Percentiles rank a stretch among this genome's conserved stretches.
Conservation (phyloP, 2,888 invertebrate species). For the Ichneumon xanthorius region DNA sequence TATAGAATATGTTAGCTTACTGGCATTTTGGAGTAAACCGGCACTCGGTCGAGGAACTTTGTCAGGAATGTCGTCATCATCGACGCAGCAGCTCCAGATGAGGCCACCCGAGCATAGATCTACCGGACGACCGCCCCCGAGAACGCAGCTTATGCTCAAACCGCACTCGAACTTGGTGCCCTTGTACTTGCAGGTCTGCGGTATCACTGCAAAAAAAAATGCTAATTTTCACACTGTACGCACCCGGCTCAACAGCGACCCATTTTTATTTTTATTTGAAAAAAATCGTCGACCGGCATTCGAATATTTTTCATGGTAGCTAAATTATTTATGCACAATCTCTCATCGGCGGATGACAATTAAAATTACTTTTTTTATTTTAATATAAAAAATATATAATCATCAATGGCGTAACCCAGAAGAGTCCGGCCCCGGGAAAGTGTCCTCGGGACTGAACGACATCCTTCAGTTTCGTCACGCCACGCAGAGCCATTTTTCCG, state of each 20-base stretch:
- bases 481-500: neutral
- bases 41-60: constrained; percentile 81
- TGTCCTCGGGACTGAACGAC: neutral
- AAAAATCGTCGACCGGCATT: neutral
- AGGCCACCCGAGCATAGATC: constrained; percentile 97
- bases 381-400: neutral
- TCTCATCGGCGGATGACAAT: too few relatives aligned
- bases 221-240: neutral
- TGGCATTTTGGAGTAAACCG: constrained; percentile 92
- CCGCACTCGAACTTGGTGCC: constrained; percentile 96
- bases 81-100: constrained; percentile 98
- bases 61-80: constrained; percentile 87
- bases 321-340: too few relatives aligned
- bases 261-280: neutral
- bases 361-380: too few relatives aligned
- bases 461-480: constrained; percentile 3
- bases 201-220: constrained; percentile 90
- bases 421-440: neutral
- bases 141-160: constrained; percentile 95
- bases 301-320: too few relatives aligned
- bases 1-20: constrained; percentile 87
- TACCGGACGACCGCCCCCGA: constrained; percentile 94
- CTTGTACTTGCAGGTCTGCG: constrained; percentile 94
- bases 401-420: neutral
- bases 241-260: constrained; percentile 26